Evolutionary conservation across 2,888 invertebrate genomes (phyloP).

Genomic region (Opisthograptis luteolata): DNA sequence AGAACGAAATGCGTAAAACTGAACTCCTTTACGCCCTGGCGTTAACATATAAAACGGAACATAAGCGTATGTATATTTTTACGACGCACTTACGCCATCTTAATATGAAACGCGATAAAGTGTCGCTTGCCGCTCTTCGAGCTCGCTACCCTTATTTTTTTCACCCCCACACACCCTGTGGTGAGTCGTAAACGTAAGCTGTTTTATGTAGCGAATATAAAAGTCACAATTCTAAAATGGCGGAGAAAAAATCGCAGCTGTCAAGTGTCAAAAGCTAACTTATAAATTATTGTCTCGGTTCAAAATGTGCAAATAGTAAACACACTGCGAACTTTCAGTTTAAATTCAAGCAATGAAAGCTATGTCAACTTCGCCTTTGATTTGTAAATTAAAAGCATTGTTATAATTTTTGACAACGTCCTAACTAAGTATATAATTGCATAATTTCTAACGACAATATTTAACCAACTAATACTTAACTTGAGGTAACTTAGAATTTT

Average conservation of each 20-base stretch:
- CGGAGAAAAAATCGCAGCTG: slow-evolving; percentile 23
- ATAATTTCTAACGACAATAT: too few relatives aligned
- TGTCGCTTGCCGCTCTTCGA: slow-evolving; percentile 19
- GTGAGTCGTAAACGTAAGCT: slow-evolving; percentile 28
- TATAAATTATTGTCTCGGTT: too few relatives aligned
- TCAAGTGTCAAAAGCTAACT: slow-evolving; percentile 19
- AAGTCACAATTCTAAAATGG: slow-evolving; percentile 24
- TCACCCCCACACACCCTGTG: slow-evolving; percentile 18
- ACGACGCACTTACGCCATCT: slow-evolving; percentile 47
- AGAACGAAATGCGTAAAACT: slow-evolving; percentile 29
- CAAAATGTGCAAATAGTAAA: too few relatives aligned
- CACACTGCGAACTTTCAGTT: neutral
- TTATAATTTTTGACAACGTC: too few relatives aligned
- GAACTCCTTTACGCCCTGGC: slow-evolving; percentile 24
- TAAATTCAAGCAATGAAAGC: too few relatives aligned
- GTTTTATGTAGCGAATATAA: slow-evolving; percentile 20
- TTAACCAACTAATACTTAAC: too few relatives aligned
- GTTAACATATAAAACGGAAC: slow-evolving; percentile 31
- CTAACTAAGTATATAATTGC: too few relatives aligned
- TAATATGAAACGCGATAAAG: slow-evolving; percentile 54
- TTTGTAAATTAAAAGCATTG: too few relatives aligned
- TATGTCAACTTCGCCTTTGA: too few relatives aligned
- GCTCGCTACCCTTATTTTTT: slow-evolving; percentile 27
- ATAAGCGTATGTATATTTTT: slow-evolving; percentile 41
- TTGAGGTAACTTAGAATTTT: too few relatives aligned